phyloP scores from a whole-genome alignment of 37 sponge, comb jelly and placozoan species.

The Chondrilla cf. caribensis region DNA sequence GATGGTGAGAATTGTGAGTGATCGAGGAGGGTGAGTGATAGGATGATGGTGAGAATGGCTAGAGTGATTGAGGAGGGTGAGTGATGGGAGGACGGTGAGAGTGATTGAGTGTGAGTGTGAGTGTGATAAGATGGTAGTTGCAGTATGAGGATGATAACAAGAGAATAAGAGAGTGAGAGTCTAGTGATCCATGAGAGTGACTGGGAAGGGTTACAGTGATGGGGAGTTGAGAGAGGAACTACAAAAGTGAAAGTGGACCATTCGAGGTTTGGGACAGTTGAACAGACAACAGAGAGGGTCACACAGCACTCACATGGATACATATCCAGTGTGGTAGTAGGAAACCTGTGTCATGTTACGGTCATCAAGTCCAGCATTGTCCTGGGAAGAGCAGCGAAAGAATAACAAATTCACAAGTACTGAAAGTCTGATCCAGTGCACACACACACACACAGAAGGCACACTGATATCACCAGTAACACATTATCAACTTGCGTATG shows the following conservation, averaged over 20 bases:
- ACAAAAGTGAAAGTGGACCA: background rate
- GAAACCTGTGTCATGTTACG: constrained; percentile 28
- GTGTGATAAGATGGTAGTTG: background rate
- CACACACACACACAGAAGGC: background rate
- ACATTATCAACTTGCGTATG: no score
- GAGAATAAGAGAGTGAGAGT: no score
- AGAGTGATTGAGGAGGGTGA: background rate
- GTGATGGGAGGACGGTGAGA: background rate
- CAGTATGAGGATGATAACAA: background rate
- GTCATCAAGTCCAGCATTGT: constrained; percentile 12
- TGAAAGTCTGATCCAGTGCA: background rate
- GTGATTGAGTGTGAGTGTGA: background rate
- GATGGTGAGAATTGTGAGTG: background rate
- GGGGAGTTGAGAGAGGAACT: background rate
- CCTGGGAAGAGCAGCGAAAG: background rate
- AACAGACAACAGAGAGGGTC: background rate
- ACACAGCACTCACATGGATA: constrained; percentile 1
- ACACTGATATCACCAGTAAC: no score
- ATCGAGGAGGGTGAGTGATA: background rate
- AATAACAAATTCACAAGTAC: no score
- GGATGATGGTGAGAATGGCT: background rate
- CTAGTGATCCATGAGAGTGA: background rate
- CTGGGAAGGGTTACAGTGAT: background rate
- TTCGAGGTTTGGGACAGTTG: background rate
- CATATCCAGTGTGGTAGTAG: constrained; percentile 16